These are phyloP conservation scores for Jacana jacana DNA, from an alignment of 2,113 vertebrate species.

Conservation along the genomic window DNA sequence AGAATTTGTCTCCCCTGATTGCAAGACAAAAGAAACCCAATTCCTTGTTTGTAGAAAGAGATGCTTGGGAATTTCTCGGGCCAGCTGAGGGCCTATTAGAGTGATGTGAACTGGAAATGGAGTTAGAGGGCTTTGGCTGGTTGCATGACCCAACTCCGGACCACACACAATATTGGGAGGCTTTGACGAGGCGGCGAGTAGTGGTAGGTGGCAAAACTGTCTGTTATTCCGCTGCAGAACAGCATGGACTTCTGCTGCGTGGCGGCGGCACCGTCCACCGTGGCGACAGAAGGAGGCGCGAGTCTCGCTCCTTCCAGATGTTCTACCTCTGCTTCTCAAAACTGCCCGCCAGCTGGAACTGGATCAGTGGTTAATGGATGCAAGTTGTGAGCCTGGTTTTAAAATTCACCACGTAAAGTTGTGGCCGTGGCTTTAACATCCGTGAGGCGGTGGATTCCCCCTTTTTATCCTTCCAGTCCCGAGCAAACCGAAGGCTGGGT, in stretches of 20 bases:
- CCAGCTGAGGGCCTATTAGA: constrained; percentile 32
- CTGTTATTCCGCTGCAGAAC: background rate
- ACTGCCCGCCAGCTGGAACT: background rate
- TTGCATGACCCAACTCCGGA: background rate
- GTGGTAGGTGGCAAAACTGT: background rate
- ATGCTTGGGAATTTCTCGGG: constrained; percentile 30
- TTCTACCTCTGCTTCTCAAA: background rate
- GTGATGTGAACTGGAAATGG: constrained; percentile 59
- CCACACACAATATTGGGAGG: constrained; percentile 13
- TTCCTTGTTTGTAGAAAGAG: constrained; percentile 55
- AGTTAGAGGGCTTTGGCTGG: constrained; percentile 26
- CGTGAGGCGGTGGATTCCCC: background rate
- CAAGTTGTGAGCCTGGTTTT: background rate
- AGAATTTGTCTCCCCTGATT: constrained; percentile 59
- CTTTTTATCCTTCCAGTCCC: background rate
- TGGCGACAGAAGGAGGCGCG: fast-evolving
- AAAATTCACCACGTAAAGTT: background rate
- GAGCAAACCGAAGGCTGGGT: background rate
- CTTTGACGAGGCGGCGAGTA: background rate
- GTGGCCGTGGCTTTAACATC: background rate
- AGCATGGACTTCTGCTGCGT: background rate
- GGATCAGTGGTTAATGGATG: background rate
- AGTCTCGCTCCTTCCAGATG: background rate
- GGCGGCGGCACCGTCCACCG: fast-evolving
- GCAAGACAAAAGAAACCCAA: constrained; percentile 61